Evolutionary conservation across 1,140 invertebrate genomes (phyloP), one percentile per base, ranked within the genome.

Genomic region (Lanistes nyassanus): DNA sequence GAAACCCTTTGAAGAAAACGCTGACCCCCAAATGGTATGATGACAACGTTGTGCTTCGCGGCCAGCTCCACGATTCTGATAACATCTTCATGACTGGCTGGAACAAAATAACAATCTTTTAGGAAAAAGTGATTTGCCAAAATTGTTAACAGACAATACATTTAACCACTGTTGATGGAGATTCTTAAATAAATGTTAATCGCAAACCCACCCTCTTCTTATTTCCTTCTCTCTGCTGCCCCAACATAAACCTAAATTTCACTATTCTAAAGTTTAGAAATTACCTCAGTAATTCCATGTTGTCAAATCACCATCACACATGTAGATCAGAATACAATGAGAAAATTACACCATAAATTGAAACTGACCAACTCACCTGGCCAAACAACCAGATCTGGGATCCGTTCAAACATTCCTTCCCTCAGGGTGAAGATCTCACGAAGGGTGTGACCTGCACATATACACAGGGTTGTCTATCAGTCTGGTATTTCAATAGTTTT

Each of bases 321-420:
- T n/a, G n/a, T 34, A 73, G 58, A 74, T 1, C n/a, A n/a, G n/a
- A n/a, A n/a, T n/a, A n/a, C n/a, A n/a, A n/a, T n/a, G n/a, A 65
- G 42, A 70, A 26, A 60, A 23, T 60, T 60, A 29, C 23, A 4
- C 3, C 7, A 13, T 47, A 13, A 47, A n/a, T 9, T 47, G 42
- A 47, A 82, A 89, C 92, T 13, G 29, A 84, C 51, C 62, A 34
- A 85, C 87, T 84, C 78, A 88, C 88, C 69, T 79, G 97, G 97
- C 97, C 97, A 99, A 1, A 97, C 90, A 1, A 99, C 95, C 11
- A 98, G 83, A 86, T 99, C 98, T 1, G 97, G 97, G 86, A 99
- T 95, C 79, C 97, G 92, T 19, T 92, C 90, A 84, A 96, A 94
- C 62, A 87, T 91, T 66, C 94, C 93, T 70, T 90, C 87, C 84